Percentiles rank a stretch among this genome's conserved stretches.
phyloP scores from a whole-genome alignment of 2,888 invertebrate species.

The Ormia ochracea region DNA sequence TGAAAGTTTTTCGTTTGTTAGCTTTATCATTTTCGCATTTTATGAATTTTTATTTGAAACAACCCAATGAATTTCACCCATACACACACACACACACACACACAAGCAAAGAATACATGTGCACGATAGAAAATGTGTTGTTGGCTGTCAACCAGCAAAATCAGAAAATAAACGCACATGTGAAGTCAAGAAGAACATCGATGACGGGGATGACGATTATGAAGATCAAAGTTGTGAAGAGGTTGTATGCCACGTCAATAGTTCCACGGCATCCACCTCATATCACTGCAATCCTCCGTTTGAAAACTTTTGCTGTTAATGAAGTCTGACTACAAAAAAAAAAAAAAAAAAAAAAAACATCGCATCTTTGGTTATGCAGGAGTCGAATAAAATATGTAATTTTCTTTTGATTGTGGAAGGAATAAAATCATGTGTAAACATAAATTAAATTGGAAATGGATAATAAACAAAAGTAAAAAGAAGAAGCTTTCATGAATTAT shows the following conservation, averaged over 20 bases:
- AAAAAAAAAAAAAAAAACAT: background rate
- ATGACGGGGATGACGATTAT: background rate
- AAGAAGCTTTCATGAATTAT: background rate
- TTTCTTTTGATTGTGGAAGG: background rate
- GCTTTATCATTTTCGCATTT: background rate
- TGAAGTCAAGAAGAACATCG: constrained; percentile 6
- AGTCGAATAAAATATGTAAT: background rate
- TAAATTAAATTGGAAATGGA: background rate
- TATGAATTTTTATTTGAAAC: background rate
- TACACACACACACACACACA: background rate
- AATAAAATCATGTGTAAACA: background rate
- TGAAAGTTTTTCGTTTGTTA: background rate
- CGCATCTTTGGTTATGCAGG: background rate
- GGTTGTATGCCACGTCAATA: background rate
- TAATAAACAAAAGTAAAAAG: background rate
- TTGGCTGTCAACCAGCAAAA: background rate
- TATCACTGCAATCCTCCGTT: background rate
- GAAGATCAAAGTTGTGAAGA: constrained; percentile 8
- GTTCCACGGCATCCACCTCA: background rate
- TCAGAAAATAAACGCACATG: background rate
- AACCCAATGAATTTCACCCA: constrained; percentile 12
- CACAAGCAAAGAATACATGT: background rate
- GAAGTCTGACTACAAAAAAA: background rate
- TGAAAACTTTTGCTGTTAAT: constrained; percentile 18
- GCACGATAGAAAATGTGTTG: background rate